Conservation (phyloP, 2,113 vertebrate genomes). For the Azemiops feae region DNA sequence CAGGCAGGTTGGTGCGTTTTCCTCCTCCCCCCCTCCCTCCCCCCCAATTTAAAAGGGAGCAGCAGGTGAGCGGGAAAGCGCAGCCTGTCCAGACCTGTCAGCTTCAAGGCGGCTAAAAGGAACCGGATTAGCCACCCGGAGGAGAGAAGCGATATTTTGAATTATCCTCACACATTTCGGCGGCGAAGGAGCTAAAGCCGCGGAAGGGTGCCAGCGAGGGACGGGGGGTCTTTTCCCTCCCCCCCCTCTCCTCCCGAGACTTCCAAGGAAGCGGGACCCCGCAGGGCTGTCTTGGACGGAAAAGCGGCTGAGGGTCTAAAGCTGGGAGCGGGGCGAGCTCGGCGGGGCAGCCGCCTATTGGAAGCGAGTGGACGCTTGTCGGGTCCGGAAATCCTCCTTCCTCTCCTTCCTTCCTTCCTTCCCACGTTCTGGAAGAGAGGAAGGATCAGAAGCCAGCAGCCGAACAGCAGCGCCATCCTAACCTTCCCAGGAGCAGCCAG, state of each 20-base stretch:
- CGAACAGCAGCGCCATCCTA: not conserved
- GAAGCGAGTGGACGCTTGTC: not conserved
- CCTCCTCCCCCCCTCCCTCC: slow-evolving; percentile 38
- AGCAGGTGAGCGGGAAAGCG: slow-evolving; percentile 59
- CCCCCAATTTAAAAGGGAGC: slow-evolving; percentile 49
- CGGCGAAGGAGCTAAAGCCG: slow-evolving; percentile 42
- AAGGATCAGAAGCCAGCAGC: not conserved
- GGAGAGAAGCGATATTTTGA: slow-evolving; percentile 68
- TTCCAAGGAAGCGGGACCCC: not conserved
- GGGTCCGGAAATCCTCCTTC: not conserved
- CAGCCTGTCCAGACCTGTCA: slow-evolving; percentile 55
- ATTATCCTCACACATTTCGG: slow-evolving; percentile 61
- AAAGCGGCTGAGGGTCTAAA: not conserved
- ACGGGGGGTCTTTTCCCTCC: not conserved
- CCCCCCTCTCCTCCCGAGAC: not conserved
- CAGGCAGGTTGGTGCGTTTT: slow-evolving; percentile 54
- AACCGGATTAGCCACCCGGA: slow-evolving; percentile 64
- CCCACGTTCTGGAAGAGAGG: not conserved
- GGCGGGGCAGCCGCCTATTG: not conserved
- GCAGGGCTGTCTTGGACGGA: not conserved
- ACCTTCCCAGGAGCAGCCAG: not conserved
- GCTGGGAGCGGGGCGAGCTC: not conserved
- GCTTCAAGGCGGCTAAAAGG: slow-evolving; percentile 56
- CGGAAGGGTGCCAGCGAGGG: slow-evolving; percentile 35
- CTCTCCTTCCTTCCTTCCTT: not conserved